Conservation (phyloP, 2,888 invertebrate species). For the Prenolepis imparis region DNA sequence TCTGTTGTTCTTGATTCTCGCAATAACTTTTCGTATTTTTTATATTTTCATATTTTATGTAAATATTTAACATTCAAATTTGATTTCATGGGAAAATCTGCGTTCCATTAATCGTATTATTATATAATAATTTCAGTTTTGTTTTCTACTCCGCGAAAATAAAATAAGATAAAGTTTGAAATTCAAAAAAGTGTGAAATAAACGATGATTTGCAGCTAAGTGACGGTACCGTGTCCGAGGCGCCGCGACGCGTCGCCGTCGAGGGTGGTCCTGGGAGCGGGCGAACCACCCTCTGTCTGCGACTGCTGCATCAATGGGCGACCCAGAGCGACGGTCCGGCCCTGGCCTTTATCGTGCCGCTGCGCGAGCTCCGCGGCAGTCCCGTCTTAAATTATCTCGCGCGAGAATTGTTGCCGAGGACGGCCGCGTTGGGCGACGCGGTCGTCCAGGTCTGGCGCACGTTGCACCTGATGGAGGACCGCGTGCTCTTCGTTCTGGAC, state of each 20-base stretch:
- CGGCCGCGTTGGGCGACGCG: conserved; percentile 80
- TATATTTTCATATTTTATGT: too few species aligned
- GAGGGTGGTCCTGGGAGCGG: conserved; percentile 88
- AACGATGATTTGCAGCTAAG: conserved; percentile 82
- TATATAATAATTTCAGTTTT: neutral
- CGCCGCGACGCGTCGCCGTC: conserved; percentile 87
- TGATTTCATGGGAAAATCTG: neutral
- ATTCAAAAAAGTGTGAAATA: neutral
- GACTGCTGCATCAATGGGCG: conserved; percentile 88
- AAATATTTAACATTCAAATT: too few species aligned
- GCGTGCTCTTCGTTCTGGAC: conserved; percentile 87
- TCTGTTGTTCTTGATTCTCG: neutral
- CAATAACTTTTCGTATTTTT: neutral
- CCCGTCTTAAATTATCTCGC: conserved; percentile 78
- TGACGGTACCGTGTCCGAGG: conserved; percentile 87
- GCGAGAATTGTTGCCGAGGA: conserved; percentile 85
- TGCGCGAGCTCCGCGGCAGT: conserved; percentile 87
- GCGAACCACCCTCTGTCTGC: conserved; percentile 87
- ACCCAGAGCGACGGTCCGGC: conserved; percentile 87
- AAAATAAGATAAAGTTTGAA: neutral
- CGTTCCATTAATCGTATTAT: neutral
- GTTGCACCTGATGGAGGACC: conserved; percentile 86
- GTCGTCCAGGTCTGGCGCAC: conserved; percentile 86
- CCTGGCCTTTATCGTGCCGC: conserved; percentile 87
- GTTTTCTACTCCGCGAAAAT: neutral